Conservation (phyloP, 2,797 vertebrate genomes). For the Rousettus madagascariensis region DNA sequence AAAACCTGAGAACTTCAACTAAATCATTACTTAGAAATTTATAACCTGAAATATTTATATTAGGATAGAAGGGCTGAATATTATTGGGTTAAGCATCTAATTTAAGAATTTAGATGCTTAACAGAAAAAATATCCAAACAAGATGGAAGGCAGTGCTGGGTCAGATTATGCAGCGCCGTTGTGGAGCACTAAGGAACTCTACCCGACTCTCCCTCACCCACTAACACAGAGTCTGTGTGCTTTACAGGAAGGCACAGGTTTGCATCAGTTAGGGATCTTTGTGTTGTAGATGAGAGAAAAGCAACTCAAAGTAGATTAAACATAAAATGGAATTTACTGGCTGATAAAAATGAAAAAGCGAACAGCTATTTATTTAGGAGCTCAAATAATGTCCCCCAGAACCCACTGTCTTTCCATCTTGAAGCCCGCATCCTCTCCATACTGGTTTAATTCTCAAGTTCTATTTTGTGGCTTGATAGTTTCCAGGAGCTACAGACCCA, state of each 20-base stretch:
- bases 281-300: neutral
- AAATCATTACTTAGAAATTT: neutral
- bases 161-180: neutral
- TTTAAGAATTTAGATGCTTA: neutral
- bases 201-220: neutral
- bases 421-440: neutral
- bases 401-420: neutral
- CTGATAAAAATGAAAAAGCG: neutral
- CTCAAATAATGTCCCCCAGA: neutral
- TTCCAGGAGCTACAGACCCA: neutral
- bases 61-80: neutral
- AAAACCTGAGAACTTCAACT: neutral
- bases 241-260: neutral
- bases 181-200: neutral
- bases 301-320: neutral
- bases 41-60: neutral
- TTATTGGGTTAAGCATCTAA: neutral
- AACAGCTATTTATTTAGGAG: neutral
- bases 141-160: neutral
- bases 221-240: neutral
- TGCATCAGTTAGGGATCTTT: neutral
- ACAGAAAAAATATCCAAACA: neutral
- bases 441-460: neutral
- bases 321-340: neutral
- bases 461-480: neutral